A percentile compares a stretch with the other conserved stretches of the same genome.
phyloP scores from a whole-genome alignment of 2,888 invertebrate species.

The Phengaris arion region DNA sequence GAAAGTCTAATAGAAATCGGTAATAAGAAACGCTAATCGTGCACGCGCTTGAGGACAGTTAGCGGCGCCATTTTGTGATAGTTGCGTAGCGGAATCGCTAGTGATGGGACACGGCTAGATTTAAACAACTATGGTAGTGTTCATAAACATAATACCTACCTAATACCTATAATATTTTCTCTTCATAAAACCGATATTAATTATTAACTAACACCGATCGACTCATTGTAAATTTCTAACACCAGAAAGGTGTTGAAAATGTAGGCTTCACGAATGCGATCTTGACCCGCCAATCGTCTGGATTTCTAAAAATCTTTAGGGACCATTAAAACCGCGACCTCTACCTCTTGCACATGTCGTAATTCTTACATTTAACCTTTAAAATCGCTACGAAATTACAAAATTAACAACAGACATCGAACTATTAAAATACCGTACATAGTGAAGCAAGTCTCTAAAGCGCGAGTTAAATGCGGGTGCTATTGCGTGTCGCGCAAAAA shows the following conservation, averaged over 20 bases:
- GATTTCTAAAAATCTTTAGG: background rate
- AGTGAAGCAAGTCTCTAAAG: constrained; percentile 37
- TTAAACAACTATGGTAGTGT: too few species aligned
- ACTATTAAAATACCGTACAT: constrained; percentile 31
- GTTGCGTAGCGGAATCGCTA: constrained; percentile 51
- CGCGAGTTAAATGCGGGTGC: constrained; percentile 35
- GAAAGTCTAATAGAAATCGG: constrained; percentile 78
- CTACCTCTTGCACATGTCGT: background rate
- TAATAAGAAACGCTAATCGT: constrained; percentile 75
- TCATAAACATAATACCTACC: too few species aligned
- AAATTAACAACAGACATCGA: constrained; percentile 1
- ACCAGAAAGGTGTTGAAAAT: background rate
- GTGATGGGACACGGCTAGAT: constrained; percentile 33
- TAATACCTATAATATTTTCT: too few species aligned
- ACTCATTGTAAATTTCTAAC: background rate
- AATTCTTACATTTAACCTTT: background rate
- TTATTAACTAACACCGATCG: background rate
- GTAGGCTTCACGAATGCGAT: background rate
- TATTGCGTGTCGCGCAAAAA: constrained; percentile 57
- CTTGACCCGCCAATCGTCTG: background rate
- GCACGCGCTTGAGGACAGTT: constrained; percentile 58
- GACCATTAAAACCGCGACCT: background rate
- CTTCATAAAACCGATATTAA: background rate
- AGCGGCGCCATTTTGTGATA: constrained; percentile 52
- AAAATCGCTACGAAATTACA: constrained; percentile 13